Base-by-base conservation (phyloP, 1,140 invertebrate species). In the Drosophila repletoides region DNA sequence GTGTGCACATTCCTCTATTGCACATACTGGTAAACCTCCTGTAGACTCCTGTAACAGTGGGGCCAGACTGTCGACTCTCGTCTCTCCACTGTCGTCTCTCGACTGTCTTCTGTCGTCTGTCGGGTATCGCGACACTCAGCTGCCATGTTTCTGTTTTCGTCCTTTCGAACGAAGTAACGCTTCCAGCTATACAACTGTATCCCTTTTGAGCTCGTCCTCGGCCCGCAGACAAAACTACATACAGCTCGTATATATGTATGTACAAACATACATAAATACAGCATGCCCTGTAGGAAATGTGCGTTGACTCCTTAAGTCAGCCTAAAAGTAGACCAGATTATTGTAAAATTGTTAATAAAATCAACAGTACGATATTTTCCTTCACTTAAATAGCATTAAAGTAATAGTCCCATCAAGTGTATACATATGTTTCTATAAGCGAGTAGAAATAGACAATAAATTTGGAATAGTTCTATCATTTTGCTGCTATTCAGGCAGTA, bases 181-280 rank as follows among this genome's bases (percentile, higher is more conserved):
- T 46, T 55, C 31, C 67, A 66, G 61, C 67, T 46, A 69, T 79
- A 58, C 74, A 83, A 83, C 69, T 83, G 73, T 83, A 83, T 83
- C 77, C 77, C 73, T 83, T 77, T 71, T 64, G 68, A 55, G 72
- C 72, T 40, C 36, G 29, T 28, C n/a, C n/a, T n/a, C 61, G 40
- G 12, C 52, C 33, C 36, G 31, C 40, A 49, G 24, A 15, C 36
- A 22, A 22, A 17, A 38, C 58, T 60, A 48, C 46, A 38, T 52
- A 65, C 15, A 64, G 59, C 72, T 55, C 53, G 73, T 31, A 67
- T 72, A 68, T 52, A 68, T 68, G n/a, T n/a, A n/a, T n/a, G n/a
- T n/a, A n/a, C n/a, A n/a, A n/a, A n/a, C 43, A 40, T 34, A 26
- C 56, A 53, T 61, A 28, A 28, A 56, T 55, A 34, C 61, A 60